These are phyloP conservation scores for Syrrhaptes paradoxus DNA, from an alignment of 2,113 vertebrate genomes.

Conservation along the genomic window DNA sequence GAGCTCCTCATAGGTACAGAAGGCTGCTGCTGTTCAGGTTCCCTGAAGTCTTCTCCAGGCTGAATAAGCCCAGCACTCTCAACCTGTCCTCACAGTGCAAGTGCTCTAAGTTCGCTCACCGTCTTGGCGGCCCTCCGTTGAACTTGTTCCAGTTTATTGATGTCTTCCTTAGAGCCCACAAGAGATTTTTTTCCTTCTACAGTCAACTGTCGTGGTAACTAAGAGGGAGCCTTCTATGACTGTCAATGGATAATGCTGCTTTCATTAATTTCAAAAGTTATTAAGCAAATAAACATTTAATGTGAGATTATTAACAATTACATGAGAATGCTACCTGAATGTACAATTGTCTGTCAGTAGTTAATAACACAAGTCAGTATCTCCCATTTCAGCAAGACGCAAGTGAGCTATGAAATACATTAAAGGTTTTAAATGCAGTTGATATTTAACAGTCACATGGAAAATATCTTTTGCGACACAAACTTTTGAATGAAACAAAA, in stretches of 20 bases:
- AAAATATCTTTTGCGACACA: background rate
- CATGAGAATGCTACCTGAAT: background rate
- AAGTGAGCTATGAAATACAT: background rate
- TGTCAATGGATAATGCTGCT: background rate
- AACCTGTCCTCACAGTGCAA: background rate
- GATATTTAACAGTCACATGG: constrained; percentile 14
- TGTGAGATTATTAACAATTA: background rate
- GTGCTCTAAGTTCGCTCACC: background rate
- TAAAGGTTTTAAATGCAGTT: background rate
- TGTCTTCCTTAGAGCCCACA: background rate
- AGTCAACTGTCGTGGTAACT: background rate
- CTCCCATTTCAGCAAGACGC: background rate
- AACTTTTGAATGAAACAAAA: background rate
- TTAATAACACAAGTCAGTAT: background rate
- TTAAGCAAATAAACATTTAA: background rate
- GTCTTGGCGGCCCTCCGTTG: background rate
- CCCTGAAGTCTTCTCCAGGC: background rate
- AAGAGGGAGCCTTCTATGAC: background rate
- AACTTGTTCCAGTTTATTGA: background rate
- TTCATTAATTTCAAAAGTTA: background rate
- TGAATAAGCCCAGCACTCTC: background rate
- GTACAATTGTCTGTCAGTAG: background rate
- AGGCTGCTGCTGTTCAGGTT: background rate
- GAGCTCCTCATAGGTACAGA: background rate
- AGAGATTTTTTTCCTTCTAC: background rate